phyloP scores from a whole-genome alignment of 2,113 vertebrate species.

The Phyllopteryx taeniolatus region DNA sequence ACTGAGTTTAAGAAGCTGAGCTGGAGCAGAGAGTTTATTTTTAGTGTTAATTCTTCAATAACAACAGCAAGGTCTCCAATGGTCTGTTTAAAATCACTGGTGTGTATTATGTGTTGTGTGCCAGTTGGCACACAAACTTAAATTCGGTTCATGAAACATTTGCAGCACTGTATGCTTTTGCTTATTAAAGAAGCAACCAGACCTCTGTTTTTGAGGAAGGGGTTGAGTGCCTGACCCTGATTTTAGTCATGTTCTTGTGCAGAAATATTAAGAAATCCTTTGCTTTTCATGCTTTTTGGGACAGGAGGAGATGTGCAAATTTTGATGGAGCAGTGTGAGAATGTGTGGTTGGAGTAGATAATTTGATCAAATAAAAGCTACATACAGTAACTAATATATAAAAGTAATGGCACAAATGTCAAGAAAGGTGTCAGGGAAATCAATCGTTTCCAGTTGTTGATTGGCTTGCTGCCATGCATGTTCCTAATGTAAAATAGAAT shows the following conservation, averaged over 20 bases:
- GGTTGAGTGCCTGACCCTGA: conserved; percentile 27
- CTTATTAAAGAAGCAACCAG: conserved; percentile 22
- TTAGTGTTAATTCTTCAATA: conserved; percentile 33
- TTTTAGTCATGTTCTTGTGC: conserved; percentile 27
- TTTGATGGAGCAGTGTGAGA: conserved; percentile 11
- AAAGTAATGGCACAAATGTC: not conserved
- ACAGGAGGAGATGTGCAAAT: conserved; percentile 4
- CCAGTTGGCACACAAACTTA: conserved; percentile 63
- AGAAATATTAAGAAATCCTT: conserved; percentile 32
- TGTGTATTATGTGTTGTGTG: conserved; percentile 3
- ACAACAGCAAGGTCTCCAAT: conserved; percentile 21
- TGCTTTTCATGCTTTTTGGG: conserved; percentile 18
- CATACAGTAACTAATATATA: not conserved
- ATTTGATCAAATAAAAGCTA: not conserved
- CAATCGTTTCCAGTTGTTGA: not conserved
- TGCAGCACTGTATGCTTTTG: conserved; percentile 34
- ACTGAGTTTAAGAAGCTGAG: conserved; percentile 14
- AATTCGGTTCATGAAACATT: conserved; percentile 15
- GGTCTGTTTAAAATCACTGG: conserved; percentile 11
- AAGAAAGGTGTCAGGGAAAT: not conserved
- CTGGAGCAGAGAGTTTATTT: conserved; percentile 23
- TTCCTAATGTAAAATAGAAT: no score
- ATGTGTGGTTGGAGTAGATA: conserved; percentile 1
- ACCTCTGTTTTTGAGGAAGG: conserved; percentile 1
- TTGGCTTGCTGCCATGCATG: not conserved